Percentiles rank a stretch among this genome's conserved stretches.
Conservation (phyloP, 2,797 vertebrate species). For the Picus viridis region DNA sequence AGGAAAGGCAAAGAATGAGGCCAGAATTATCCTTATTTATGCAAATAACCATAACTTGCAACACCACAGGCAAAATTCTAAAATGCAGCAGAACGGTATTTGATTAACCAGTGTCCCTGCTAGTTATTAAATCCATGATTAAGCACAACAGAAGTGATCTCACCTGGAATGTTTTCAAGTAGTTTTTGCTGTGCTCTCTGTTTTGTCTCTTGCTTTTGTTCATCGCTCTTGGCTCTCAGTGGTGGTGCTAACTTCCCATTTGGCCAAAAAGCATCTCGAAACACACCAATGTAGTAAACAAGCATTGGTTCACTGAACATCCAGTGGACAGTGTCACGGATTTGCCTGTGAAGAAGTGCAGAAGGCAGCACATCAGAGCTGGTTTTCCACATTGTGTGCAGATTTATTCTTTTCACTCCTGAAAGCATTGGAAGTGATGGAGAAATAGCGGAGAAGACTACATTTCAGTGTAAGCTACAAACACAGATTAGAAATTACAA, state of each 20-base stretch:
- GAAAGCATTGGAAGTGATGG: background rate
- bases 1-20: background rate
- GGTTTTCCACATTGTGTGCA: background rate
- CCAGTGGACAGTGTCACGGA: constrained; percentile 97
- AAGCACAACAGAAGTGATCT: constrained; percentile 3
- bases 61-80: background rate
- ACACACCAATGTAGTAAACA: constrained; percentile 92
- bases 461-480: background rate
- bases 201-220: constrained; percentile 89
- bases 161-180: constrained; percentile 98
- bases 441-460: background rate
- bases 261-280: constrained; percentile 96
- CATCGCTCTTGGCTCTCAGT: constrained; percentile 79
- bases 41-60: background rate
- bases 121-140: background rate
- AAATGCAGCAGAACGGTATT: background rate
- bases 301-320: constrained; percentile 97
- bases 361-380: background rate
- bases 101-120: background rate
- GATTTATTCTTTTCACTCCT: background rate
- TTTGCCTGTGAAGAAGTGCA: constrained; percentile 83
- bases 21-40: background rate
- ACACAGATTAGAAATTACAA: background rate
- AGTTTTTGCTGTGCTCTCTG: constrained; percentile 95
- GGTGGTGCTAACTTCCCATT: constrained; percentile 89